These are phyloP conservation scores for Dreissena rostriformis DNA, from an alignment of 1,140 invertebrate species.

Conservation along the genomic window DNA sequence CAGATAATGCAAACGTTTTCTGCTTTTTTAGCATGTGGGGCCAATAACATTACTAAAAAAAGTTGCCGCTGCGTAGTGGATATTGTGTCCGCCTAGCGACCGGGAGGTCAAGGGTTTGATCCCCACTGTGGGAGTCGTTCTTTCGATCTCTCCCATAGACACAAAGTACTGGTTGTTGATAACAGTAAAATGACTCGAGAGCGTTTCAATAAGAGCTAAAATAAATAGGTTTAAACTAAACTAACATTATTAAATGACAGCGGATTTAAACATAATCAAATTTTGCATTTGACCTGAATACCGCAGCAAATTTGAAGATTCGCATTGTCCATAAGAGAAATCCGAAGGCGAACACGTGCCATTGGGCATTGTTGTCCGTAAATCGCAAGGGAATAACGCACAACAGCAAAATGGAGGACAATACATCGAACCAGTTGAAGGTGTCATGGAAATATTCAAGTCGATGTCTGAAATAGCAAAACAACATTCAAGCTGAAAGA, in stretches of 20 bases:
- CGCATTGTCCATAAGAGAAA: slow-evolving; percentile 69
- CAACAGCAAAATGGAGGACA: slow-evolving; percentile 61
- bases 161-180: background rate
- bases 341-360: slow-evolving; percentile 67
- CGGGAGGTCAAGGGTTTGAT: background rate
- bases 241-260: background rate
- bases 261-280: background rate
- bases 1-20: background rate
- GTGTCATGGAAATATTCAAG: slow-evolving; percentile 67
- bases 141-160: too few relatives aligned
- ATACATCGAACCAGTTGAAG: slow-evolving; percentile 70
- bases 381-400: slow-evolving; percentile 63
- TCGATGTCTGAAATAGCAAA: slow-evolving; percentile 59
- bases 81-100: background rate
- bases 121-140: too few relatives aligned
- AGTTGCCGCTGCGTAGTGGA: background rate
- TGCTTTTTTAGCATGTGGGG: background rate
- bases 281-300: slow-evolving; percentile 62
- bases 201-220: background rate
- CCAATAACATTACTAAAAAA: background rate
- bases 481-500: background rate
- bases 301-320: slow-evolving; percentile 71
- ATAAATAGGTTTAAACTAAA: background rate
- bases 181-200: background rate
- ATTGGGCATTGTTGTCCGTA: slow-evolving; percentile 59